Evolutionary conservation across 2,113 vertebrate genomes (phyloP).

Genomic region (Vidua chalybeata): DNA sequence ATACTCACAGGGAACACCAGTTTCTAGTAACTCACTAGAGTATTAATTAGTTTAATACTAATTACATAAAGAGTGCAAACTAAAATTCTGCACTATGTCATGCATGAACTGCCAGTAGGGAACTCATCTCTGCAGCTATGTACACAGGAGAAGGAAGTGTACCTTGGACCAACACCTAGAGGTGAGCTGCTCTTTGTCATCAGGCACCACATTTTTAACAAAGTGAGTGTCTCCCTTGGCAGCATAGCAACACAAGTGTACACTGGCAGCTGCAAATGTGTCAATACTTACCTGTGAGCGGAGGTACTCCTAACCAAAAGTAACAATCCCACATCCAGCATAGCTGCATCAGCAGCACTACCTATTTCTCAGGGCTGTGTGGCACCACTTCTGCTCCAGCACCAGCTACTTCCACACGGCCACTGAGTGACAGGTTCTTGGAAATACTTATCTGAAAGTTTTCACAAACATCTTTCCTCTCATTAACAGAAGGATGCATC

Average conservation of each 20-base stretch:
- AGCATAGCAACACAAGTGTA: background rate
- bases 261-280: background rate
- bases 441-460: background rate
- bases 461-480: background rate
- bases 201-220: background rate
- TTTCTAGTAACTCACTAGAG: background rate
- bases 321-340: background rate
- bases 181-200: background rate
- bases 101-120: background rate
- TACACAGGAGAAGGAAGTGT: background rate
- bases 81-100: background rate
- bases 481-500: background rate
- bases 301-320: background rate
- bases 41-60: background rate
- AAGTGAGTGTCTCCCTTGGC: background rate
- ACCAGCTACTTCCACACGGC: background rate
- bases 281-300: background rate
- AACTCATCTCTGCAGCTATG: background rate
- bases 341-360: background rate
- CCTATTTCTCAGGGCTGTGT: background rate
- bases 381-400: background rate
- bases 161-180: background rate
- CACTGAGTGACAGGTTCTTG: background rate
- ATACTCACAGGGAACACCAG: background rate
- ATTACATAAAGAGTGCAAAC: background rate